Evolutionary conservation across 2,888 invertebrate species (phyloP), one percentile per base, ranked within the genome.

Genomic region (Pterostichus niger): DNA sequence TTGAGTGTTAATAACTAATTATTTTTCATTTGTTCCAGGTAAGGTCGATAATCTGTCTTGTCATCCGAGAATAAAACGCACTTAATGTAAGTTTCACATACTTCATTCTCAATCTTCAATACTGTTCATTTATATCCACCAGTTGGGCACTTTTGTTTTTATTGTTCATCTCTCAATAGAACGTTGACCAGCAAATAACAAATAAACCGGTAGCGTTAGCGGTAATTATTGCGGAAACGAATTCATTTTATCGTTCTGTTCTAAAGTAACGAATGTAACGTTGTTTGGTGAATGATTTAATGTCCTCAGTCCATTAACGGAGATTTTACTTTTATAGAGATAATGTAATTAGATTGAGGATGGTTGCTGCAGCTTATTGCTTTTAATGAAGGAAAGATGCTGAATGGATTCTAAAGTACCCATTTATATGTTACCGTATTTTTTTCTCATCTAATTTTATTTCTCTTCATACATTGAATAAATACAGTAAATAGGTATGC

Each of bases 261-360:
- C 24, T 24, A 24, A 24, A 24, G 24, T 56, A 56, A 76, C 56
- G 15, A 56, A 54, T 40, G 33, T 54, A n/a, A 40, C 40, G 40
- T 13, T 71, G 64, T 64, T 49, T 75, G 49, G 75, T 15, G 52
- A 54, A 52, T 76, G 54, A 44, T 40, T 44, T 46, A 24, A 76
- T 76, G 76, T 31, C 17, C 54, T 76, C 54, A 15, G 13, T 17
- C 33, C 35, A 76, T 54, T 76, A 76, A 56, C 76, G 56, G 56
- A 13, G 52, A 35, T 76, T 76, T 76, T 76, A 76, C 76, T 54
- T 56, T 40, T 56, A 76, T 54, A 17, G 24, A 52, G 76, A 56
- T 76, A 54, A 17, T 31, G 76, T 33, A 76, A 76, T 76, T 76
- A 76, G 76, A 56, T 33, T 52, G 33, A 40, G 6, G 40, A 40